These are phyloP conservation scores for Eupithecia abbreviata DNA, from an alignment of 2,888 invertebrate genomes.

Conservation along the genomic window DNA sequence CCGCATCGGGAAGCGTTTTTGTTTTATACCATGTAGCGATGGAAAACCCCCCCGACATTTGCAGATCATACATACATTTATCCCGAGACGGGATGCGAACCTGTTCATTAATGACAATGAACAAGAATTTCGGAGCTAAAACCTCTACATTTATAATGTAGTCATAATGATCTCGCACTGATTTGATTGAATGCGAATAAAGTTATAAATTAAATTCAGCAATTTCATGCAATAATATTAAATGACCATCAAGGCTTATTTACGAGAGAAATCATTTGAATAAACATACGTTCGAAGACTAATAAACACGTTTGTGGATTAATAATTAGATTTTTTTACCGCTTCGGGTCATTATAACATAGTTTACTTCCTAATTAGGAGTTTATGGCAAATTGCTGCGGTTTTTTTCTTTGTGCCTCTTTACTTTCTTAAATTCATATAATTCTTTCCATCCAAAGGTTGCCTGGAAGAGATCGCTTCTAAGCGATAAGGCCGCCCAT, in stretches of 20 bases:
- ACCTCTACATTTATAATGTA: not conserved
- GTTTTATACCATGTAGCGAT: too few species aligned
- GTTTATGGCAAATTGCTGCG: slow-evolving; percentile 9
- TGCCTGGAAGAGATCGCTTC: too few species aligned
- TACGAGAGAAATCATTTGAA: slow-evolving; percentile 32
- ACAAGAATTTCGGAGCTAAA: not conserved
- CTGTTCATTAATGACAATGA: too few species aligned
- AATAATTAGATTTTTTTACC: slow-evolving; percentile 31
- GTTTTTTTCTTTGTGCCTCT: not conserved
- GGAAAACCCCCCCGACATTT: too few species aligned
- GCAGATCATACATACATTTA: too few species aligned
- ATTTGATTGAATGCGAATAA: slow-evolving; percentile 27
- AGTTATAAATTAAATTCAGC: slow-evolving; percentile 31
- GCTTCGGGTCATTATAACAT: slow-evolving; percentile 16
- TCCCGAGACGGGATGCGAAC: too few species aligned
- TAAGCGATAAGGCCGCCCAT: too few species aligned
- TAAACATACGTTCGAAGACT: slow-evolving; percentile 19
- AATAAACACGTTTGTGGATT: slow-evolving; percentile 28
- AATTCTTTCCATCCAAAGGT: too few species aligned
- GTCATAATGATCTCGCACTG: slow-evolving; percentile 16
- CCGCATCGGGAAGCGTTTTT: too few species aligned
- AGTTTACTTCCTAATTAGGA: slow-evolving; percentile 27
- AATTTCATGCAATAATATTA: slow-evolving; percentile 34
- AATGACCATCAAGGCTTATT: slow-evolving; percentile 30
- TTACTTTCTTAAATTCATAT: too few species aligned